Percentiles rank a stretch among this genome's conserved stretches.
These are phyloP conservation scores for Somateria mollissima DNA, from an alignment of 2,797 vertebrate species.

Conservation along the genomic window DNA sequence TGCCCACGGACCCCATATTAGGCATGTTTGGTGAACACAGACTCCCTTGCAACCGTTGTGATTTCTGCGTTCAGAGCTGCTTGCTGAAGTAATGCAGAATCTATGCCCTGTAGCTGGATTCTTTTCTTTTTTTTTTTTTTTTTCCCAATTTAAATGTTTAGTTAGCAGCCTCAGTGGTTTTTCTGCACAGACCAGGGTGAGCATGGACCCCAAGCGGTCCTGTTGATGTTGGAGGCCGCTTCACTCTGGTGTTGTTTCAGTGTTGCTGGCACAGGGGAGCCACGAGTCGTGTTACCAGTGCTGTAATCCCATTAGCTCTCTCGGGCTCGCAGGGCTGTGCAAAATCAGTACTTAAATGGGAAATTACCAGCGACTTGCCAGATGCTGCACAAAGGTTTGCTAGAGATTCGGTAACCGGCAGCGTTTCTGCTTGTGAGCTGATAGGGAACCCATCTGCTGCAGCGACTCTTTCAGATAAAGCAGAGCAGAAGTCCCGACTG, in stretches of 20 bases:
- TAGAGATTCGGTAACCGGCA: neutral
- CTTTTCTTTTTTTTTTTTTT: neutral
- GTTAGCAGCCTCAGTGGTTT: neutral
- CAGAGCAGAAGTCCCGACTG: neutral
- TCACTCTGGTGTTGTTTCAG: conserved; percentile 17
- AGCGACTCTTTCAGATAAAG: neutral
- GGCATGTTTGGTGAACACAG: conserved; percentile 34
- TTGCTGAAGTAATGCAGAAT: neutral
- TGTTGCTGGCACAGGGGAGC: conserved; percentile 19
- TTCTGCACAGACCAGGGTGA: neutral
- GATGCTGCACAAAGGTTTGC: conserved; percentile 23
- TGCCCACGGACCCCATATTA: conserved; percentile 57
- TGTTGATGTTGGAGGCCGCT: conserved; percentile 35
- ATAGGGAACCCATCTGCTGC: neutral
- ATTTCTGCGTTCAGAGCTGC: neutral
- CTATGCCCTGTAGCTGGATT: neutral
- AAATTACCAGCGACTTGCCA: conserved; percentile 51
- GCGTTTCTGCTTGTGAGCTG: neutral
- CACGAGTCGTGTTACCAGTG: conserved; percentile 19
- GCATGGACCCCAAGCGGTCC: neutral
- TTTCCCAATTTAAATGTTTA: neutral
- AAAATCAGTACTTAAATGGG: conserved; percentile 48
- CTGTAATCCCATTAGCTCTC: conserved; percentile 52
- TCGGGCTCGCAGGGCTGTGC: conserved; percentile 14
- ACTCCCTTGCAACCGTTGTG: neutral